Evolutionary conservation across 2,888 invertebrate genomes (phyloP).

Genomic region (Ophion ellenae): DNA sequence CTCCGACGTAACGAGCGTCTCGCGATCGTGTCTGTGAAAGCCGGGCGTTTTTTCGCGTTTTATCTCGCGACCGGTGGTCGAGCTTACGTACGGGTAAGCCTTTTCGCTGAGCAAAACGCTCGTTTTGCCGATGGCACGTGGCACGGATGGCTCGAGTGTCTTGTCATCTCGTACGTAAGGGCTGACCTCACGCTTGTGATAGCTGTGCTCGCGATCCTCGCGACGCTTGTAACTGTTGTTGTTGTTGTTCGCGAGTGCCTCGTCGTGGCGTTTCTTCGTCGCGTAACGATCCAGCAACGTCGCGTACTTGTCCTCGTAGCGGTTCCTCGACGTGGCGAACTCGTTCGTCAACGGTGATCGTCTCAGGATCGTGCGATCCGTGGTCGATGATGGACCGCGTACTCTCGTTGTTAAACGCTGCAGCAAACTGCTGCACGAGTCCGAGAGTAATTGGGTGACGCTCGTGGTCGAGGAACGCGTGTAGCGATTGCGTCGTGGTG

Average conservation of each 20-base stretch:
- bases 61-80: constrained; percentile 80
- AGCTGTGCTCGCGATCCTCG: constrained; percentile 72
- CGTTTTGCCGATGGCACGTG: constrained; percentile 87
- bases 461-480: constrained; percentile 92
- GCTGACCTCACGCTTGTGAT: constrained; percentile 74
- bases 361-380: constrained; percentile 74
- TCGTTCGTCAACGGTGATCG: constrained; percentile 70
- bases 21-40: constrained; percentile 84
- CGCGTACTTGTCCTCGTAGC: constrained; percentile 92
- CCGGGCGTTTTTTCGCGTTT: constrained; percentile 88
- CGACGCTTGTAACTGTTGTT: constrained; percentile 53
- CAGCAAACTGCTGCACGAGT: constrained; percentile 93
- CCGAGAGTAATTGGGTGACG: constrained; percentile 93
- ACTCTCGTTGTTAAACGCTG: constrained; percentile 91
- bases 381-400: constrained; percentile 89
- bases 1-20: constrained; percentile 85
- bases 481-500: constrained; percentile 88
- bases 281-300: constrained; percentile 89
- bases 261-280: constrained; percentile 84
- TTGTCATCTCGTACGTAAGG: constrained; percentile 85
- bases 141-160: constrained; percentile 87
- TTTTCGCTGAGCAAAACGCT: constrained; percentile 89
- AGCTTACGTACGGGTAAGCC: constrained; percentile 86
- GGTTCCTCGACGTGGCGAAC: constrained; percentile 87
- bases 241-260: constrained; percentile 75